Percentiles rank a stretch among this genome's conserved stretches.
These are phyloP conservation scores for Fragum fragum DNA, from an alignment of 2,888 invertebrate species.

Conservation along the genomic window DNA sequence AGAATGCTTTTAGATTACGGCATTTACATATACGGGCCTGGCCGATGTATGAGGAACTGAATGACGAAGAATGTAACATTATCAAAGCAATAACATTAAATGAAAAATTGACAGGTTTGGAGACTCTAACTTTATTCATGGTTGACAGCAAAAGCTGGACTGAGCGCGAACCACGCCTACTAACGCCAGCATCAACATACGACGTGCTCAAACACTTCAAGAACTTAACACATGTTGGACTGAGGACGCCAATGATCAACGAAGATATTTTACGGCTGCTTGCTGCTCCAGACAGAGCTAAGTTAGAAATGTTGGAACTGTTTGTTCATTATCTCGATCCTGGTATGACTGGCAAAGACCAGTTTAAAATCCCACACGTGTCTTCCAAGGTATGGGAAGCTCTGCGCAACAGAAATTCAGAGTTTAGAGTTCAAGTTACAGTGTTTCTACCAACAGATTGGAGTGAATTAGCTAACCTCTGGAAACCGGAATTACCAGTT, in stretches of 20 bases:
- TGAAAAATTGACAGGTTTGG: conserved; percentile 72
- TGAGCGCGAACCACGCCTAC: conserved; percentile 75
- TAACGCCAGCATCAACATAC: conserved; percentile 57
- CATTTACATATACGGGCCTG: conserved; percentile 75
- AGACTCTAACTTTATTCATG: conserved; percentile 77
- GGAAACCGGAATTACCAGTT: conserved; percentile 78
- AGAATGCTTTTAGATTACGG: conserved; percentile 75
- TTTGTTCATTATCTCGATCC: conserved; percentile 73
- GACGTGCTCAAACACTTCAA: conserved; percentile 66
- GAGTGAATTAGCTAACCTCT: conserved; percentile 72
- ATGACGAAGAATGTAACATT: conserved; percentile 68
- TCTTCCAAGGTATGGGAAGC: conserved; percentile 69
- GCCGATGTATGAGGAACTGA: conserved; percentile 75
- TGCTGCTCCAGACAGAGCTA: conserved; percentile 62
- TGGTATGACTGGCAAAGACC: neutral
- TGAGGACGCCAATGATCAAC: conserved; percentile 79
- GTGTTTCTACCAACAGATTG: conserved; percentile 74
- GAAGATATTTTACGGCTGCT: conserved; percentile 72
- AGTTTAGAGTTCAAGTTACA: conserved; percentile 73
- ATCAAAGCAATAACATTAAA: conserved; percentile 75
- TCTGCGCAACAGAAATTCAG: conserved; percentile 69
- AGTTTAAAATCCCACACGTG: conserved; percentile 70
- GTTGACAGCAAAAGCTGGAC: conserved; percentile 73
- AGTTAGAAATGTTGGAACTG: conserved; percentile 71
- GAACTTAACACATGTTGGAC: conserved; percentile 70